phyloP scores from a whole-genome alignment of 2,888 invertebrate species.

The Volucella inanis region DNA sequence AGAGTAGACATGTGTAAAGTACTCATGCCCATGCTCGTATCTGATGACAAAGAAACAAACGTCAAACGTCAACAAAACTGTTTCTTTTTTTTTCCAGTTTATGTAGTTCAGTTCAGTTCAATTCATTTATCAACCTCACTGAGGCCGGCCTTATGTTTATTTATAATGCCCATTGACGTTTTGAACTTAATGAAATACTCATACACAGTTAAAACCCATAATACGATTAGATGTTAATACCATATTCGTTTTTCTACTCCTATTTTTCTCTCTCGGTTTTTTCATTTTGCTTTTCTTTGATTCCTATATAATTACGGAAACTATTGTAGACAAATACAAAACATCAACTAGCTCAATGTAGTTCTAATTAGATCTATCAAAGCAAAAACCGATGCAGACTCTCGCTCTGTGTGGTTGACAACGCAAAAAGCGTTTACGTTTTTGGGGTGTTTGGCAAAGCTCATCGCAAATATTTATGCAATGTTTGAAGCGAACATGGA shows the following conservation, averaged over 20 bases:
- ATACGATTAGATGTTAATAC: constrained; percentile 27
- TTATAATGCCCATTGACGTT: constrained; percentile 44
- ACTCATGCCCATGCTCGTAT: too few species aligned
- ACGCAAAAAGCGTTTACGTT: constrained; percentile 17
- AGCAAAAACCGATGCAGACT: background rate
- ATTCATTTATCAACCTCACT: constrained; percentile 2
- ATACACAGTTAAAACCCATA: constrained; percentile 7
- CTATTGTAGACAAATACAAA: constrained; percentile 11
- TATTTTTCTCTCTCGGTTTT: background rate
- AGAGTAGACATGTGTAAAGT: too few species aligned
- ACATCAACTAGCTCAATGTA: constrained; percentile 18
- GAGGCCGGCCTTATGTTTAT: constrained; percentile 10
- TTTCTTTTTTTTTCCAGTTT: background rate
- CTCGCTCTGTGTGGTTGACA: background rate
- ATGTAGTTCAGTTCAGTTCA: constrained; percentile 10
- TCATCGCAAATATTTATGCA: constrained; percentile 26
- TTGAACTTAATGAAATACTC: constrained; percentile 30
- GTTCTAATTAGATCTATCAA: background rate
- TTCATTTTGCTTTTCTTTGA: background rate
- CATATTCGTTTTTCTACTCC: background rate
- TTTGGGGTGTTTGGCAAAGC: too few species aligned
- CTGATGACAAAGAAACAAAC: too few species aligned
- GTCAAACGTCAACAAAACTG: background rate
- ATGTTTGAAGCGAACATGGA: constrained; percentile 13
- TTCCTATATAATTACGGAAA: constrained; percentile 30